phyloP scores from a whole-genome alignment of 2,888 invertebrate species.

The Tachystola acroxantha region DNA sequence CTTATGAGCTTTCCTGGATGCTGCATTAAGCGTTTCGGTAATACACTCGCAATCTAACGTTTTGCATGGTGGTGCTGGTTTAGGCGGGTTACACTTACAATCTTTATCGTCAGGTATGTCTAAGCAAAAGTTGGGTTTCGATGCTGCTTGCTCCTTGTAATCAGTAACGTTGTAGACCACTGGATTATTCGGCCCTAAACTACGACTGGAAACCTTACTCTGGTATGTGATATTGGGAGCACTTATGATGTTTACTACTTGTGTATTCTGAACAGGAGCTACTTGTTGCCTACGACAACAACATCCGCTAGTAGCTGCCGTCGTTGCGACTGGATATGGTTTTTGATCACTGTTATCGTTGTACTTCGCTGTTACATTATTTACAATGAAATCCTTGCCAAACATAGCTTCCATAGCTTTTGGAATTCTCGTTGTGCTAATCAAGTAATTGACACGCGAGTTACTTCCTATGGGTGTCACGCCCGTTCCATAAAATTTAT shows the following conservation, averaged over 20 bases:
- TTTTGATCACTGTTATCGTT: constrained; percentile 13
- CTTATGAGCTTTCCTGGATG: constrained; percentile 50
- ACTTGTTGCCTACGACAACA: constrained; percentile 22
- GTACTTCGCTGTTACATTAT: constrained; percentile 26
- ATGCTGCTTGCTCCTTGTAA: constrained; percentile 14
- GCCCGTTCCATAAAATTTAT: constrained; percentile 40
- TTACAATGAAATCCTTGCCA: constrained; percentile 35
- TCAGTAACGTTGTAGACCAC: constrained; percentile 30
- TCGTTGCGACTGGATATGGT: too few relatives aligned
- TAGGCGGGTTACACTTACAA: constrained; percentile 58
- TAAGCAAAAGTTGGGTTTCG: constrained; percentile 27
- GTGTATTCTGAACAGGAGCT: not conserved
- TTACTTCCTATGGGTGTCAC: constrained; percentile 32
- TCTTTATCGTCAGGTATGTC: constrained; percentile 51
- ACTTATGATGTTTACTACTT: not conserved
- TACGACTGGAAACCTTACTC: constrained; percentile 20
- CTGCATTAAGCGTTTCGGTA: constrained; percentile 36
- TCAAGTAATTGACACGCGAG: constrained; percentile 40
- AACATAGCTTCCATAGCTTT: constrained; percentile 34
- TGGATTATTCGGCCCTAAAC: constrained; percentile 22
- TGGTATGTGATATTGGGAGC: constrained; percentile 1
- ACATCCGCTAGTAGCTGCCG: constrained; percentile 21
- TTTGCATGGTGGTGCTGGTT: constrained; percentile 54
- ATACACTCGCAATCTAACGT: constrained; percentile 65
- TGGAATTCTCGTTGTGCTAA: constrained; percentile 36